These are phyloP conservation scores for Serilophus lunatus DNA, from an alignment of 2,113 vertebrate genomes.

Conservation along the genomic window DNA sequence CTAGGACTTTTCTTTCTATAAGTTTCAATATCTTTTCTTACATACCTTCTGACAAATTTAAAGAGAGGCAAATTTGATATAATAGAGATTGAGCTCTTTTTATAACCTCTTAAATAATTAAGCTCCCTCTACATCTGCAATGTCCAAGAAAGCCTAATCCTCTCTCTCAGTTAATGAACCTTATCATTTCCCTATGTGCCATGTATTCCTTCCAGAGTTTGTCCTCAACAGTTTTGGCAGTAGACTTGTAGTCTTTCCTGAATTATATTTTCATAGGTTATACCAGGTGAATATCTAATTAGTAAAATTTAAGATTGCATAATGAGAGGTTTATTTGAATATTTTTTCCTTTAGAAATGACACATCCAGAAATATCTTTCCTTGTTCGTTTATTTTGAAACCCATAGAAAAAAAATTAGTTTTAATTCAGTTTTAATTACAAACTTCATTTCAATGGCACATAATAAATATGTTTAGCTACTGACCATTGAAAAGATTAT, in stretches of 20 bases:
- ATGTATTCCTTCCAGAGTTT: conserved; percentile 13
- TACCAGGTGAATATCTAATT: not conserved
- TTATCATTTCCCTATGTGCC: not conserved
- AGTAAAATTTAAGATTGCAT: not conserved
- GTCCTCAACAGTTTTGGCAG: not conserved
- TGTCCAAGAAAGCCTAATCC: conserved; percentile 13
- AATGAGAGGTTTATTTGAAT: not conserved
- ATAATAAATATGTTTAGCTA: not conserved
- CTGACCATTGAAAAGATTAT: not conserved
- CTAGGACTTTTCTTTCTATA: conserved; percentile 9
- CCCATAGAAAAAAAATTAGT: not conserved
- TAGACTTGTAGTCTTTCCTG: not conserved
- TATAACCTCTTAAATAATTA: conserved; percentile 66
- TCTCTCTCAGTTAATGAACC: not conserved
- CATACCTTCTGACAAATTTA: conserved; percentile 23
- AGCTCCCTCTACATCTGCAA: conserved; percentile 2
- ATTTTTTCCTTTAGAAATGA: not conserved
- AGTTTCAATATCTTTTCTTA: conserved; percentile 18
- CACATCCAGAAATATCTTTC: not conserved
- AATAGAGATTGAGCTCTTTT: conserved; percentile 48
- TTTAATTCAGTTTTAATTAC: not conserved
- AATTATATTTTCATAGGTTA: not conserved
- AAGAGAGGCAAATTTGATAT: conserved; percentile 36
- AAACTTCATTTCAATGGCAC: not conserved
- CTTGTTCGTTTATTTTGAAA: not conserved